phyloP scores from a whole-genome alignment of 1,140 invertebrate genomes.

The Cardiocondyla obscurior region DNA sequence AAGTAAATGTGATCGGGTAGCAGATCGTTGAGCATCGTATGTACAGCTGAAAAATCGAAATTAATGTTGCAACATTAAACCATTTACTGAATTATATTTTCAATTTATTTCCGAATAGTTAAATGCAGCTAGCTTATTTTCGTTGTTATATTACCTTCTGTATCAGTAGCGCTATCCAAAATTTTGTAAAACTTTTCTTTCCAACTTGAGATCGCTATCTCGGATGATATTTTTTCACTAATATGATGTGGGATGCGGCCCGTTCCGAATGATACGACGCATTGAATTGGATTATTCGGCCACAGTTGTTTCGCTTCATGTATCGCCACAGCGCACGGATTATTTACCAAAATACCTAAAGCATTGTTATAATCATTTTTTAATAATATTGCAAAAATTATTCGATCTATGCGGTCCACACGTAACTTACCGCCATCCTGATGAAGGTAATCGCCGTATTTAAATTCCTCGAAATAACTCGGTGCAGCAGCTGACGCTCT shows the following conservation, averaged over 20 bases:
- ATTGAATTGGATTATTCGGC: slow-evolving; percentile 91
- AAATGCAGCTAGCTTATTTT: not conserved
- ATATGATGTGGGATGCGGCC: slow-evolving; percentile 86
- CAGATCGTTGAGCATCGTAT: slow-evolving; percentile 92
- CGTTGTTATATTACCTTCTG: slow-evolving; percentile 87
- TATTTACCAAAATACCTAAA: slow-evolving; percentile 95
- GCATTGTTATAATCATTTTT: slow-evolving; percentile 83
- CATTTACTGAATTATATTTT: not conserved
- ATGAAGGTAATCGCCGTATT: slow-evolving; percentile 90
- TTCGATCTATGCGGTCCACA: not conserved
- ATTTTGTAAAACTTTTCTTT: slow-evolving; percentile 93
- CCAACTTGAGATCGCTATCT: slow-evolving; percentile 85
- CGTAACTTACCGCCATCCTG: slow-evolving; percentile 86
- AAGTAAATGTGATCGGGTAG: slow-evolving; percentile 92
- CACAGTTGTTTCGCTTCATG: slow-evolving; percentile 94
- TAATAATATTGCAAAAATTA: not conserved
- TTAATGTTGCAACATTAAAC: not conserved
- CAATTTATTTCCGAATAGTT: slow-evolving; percentile 1
- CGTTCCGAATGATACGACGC: slow-evolving; percentile 95
- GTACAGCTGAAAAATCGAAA: slow-evolving; percentile 86
- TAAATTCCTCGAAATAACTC: slow-evolving; percentile 95
- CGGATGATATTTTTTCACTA: slow-evolving; percentile 72
- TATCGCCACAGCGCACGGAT: slow-evolving; percentile 94
- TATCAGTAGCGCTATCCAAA: slow-evolving; percentile 95
- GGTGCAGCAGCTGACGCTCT: slow-evolving; percentile 96